Evolutionary conservation across 2,888 invertebrate genomes (phyloP), one percentile per base, ranked within the genome.

Genomic region (Lasioglossum pauxillum): DNA sequence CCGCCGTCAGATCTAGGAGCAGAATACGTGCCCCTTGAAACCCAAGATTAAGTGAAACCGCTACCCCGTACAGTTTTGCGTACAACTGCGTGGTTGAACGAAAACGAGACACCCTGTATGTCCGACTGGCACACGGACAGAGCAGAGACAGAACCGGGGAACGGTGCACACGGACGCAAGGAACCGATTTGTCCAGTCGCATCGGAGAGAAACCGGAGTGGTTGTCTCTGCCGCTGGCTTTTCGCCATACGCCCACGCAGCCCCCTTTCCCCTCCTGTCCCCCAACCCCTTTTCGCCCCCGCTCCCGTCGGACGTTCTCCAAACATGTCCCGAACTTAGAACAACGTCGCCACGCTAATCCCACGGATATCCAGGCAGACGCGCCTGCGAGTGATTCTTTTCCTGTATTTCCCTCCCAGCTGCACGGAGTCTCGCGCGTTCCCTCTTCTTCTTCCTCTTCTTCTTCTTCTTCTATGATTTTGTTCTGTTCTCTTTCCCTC

Each of bases 241-340:
- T 92, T 90, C 91, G 92, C 92, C 92, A 92, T 90, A 87, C 92
- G 88, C 92, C 91, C 91, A 92, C 92, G 88, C 92, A 31, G 67
- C 53, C 27, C 72, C 49, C 80, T 38, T 31, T 69, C 44, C 64
- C 27, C 72, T 23, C 64, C 46, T 16, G 35, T 14, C 14, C 14
- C 44, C 44, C 14, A 44, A n/a, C n/a, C 73, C 60, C 53, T 2
- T 27, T 64, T 35, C 49, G 27, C 19, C 27, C 31, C 69, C 64
- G 41, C 53, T 77, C 38, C 27, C 44, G 14, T 38, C 76, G 12
- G n/a, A 49, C 75, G 74, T 75, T 75, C 83, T 10, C 85, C 85
- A 82, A 90, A 86, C 91, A 82, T 88, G 89, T 88, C 84, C 84
- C 86, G 88, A 89, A 88, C 87, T 90, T 90, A 90, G 90, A 90